These are phyloP conservation scores for Laupala kohalensis DNA, from an alignment of 1,140 invertebrate genomes.

Conservation along the genomic window DNA sequence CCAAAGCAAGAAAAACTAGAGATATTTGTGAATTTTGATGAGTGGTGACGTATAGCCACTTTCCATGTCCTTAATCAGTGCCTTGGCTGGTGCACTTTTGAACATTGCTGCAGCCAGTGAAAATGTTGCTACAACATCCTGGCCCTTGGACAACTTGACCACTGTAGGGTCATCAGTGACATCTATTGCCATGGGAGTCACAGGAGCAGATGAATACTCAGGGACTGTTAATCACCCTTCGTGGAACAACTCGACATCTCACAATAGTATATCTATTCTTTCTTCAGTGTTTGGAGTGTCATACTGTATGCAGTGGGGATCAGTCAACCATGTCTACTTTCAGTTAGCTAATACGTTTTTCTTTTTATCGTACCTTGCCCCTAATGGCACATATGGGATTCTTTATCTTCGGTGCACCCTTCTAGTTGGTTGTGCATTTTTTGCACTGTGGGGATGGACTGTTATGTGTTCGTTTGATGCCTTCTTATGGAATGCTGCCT, in stretches of 20 bases:
- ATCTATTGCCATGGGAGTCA: neutral
- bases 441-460: slow-evolving; percentile 68
- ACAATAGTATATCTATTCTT: slow-evolving; percentile 12
- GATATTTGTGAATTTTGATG: too few relatives aligned
- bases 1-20: too few relatives aligned
- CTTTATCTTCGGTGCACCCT: slow-evolving; percentile 63
- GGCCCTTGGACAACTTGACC: neutral
- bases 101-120: neutral
- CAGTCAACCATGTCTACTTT: slow-evolving; percentile 34
- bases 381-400: slow-evolving; percentile 62
- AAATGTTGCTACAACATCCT: neutral
- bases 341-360: slow-evolving; percentile 74
- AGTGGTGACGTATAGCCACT: neutral
- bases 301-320: slow-evolving; percentile 19
- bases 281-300: slow-evolving; percentile 12
- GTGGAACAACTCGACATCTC: slow-evolving; percentile 7
- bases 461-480: slow-evolving; percentile 73
- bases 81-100: neutral
- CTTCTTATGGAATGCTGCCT: slow-evolving; percentile 72
- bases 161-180: neutral
- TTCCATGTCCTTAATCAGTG: slow-evolving; percentile 5
- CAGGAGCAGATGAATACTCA: neutral
- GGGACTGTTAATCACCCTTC: neutral
- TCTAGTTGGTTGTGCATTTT: slow-evolving; percentile 61
- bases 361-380: slow-evolving; percentile 64